Evolutionary conservation across 1,140 invertebrate genomes (phyloP), one percentile per base, ranked within the genome.

Genomic region (Pararge aegeria): DNA sequence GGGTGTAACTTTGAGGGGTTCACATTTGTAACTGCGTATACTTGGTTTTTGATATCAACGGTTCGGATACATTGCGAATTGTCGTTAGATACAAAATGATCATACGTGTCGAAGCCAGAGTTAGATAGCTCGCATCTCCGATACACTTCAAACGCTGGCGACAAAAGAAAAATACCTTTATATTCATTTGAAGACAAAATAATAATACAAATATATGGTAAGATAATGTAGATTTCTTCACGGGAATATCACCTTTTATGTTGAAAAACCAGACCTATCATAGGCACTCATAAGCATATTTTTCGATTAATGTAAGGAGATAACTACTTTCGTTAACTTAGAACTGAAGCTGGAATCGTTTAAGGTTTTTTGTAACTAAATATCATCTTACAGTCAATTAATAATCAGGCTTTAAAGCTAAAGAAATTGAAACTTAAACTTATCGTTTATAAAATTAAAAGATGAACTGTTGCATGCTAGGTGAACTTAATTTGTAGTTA

Each of bases 91-190:
- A 83, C 76, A 85, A 81, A 83, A 84, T 83, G 77, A 68, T 66
- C 85, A 77, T 88, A 88, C 85, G 72, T 85, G 78, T 79, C 56
- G 66, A 80, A 84, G 80, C 74, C 74, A 66, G 68, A 82, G 73
- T 78, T 80, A 83, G 75, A 80, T 76, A 80, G 68, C 75, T 85
- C 75, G 77, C 75, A 58, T 75, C 78, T 83, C 71, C 73, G 54
- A 66, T 68, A 77, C 64, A 75, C 76, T 85, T 88, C 83, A 88
- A 80, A 86, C 82, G 67, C 85, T 88, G 83, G 79, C 66, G 75
- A 86, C 80, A 86, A 88, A 85, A 82, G 67, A 78, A 79, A 80
- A 78, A 66, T 56, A 63, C 56, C 63, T 61, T 68, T 53, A 61
- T 44, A 54, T 58, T 50, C 21, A 19, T 9, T 21, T 38, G 48